phyloP scores from a whole-genome alignment of 2,888 invertebrate species.

The Dioctria rufipes region DNA sequence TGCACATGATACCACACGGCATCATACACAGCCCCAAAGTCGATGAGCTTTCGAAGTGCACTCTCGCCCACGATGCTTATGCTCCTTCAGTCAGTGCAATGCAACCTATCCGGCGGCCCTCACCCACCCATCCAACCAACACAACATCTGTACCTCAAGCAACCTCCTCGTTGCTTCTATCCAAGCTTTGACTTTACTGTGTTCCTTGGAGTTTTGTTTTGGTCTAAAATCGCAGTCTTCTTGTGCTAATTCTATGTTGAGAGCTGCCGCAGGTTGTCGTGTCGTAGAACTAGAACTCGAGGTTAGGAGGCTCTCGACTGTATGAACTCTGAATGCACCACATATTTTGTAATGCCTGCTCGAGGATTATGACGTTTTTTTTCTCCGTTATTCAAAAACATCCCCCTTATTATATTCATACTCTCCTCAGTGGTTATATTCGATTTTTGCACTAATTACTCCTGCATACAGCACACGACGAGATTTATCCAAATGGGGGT shows the following conservation, averaged over 20 bases:
- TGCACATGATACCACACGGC: slow-evolving; percentile 11
- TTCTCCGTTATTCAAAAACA: slow-evolving; percentile 1
- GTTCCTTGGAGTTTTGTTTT: slow-evolving; percentile 49
- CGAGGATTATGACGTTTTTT: slow-evolving; percentile 40
- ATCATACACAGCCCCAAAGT: background rate
- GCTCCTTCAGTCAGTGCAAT: background rate
- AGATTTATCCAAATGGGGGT: background rate
- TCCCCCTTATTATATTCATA: slow-evolving; percentile 12
- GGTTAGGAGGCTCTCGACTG: slow-evolving; percentile 36
- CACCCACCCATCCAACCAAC: background rate
- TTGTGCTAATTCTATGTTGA: slow-evolving; percentile 36
- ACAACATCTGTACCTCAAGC: background rate
- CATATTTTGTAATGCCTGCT: slow-evolving; percentile 7
- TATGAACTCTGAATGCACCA: slow-evolving; percentile 9
- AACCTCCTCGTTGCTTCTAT: slow-evolving; percentile 1
- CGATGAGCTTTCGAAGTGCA: slow-evolving; percentile 52
- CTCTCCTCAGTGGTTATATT: background rate
- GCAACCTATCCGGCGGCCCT: background rate
- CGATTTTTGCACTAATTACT: slow-evolving; percentile 47
- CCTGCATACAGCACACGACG: background rate
- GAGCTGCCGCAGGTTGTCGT: slow-evolving; percentile 25
- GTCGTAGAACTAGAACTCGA: slow-evolving; percentile 30
- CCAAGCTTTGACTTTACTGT: slow-evolving; percentile 33
- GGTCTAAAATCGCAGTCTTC: slow-evolving; percentile 37
- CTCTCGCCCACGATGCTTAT: background rate